These are phyloP conservation scores for Salminus brasiliensis DNA, from an alignment of 2,113 vertebrate genomes.

Conservation along the genomic window DNA sequence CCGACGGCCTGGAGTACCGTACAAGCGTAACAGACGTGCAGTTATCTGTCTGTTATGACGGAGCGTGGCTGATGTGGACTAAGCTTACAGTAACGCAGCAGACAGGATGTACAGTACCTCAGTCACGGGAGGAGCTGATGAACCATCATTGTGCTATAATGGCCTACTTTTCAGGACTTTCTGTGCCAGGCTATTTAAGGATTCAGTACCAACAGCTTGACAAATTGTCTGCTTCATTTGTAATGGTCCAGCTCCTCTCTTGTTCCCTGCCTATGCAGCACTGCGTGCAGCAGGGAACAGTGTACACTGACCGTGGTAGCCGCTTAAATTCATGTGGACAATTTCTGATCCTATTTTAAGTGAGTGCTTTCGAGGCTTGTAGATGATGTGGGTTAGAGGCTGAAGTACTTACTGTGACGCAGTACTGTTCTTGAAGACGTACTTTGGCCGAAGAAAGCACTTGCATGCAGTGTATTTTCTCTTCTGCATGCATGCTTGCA, in stretches of 20 bases:
- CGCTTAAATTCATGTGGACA: neutral
- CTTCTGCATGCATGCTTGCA: too few relatives aligned
- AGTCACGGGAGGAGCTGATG: slow-evolving; percentile 42
- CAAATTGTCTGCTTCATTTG: slow-evolving; percentile 77
- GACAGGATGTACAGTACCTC: slow-evolving; percentile 31
- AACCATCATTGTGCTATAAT: slow-evolving; percentile 65
- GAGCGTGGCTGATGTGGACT: slow-evolving; percentile 9
- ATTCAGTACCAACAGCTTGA: slow-evolving; percentile 78
- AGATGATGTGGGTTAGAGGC: slow-evolving; percentile 1
- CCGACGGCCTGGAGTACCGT: too few relatives aligned
- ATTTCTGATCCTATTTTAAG: slow-evolving; percentile 8
- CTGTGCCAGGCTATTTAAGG: slow-evolving; percentile 80
- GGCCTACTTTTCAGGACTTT: slow-evolving; percentile 78
- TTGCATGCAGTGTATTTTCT: neutral
- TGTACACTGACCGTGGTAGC: slow-evolving; percentile 7
- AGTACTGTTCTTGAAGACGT: neutral
- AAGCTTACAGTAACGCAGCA: slow-evolving; percentile 30
- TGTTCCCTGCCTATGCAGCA: slow-evolving; percentile 33
- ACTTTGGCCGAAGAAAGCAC: neutral
- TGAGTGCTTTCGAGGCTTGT: neutral
- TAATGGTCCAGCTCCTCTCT: slow-evolving; percentile 72
- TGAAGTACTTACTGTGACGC: slow-evolving; percentile 8
- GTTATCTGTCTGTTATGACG: slow-evolving; percentile 10
- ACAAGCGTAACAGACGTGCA: neutral
- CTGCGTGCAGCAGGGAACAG: slow-evolving; percentile 25